Conservation (phyloP, 2,113 vertebrate genomes). For the Varanus salvator region DNA sequence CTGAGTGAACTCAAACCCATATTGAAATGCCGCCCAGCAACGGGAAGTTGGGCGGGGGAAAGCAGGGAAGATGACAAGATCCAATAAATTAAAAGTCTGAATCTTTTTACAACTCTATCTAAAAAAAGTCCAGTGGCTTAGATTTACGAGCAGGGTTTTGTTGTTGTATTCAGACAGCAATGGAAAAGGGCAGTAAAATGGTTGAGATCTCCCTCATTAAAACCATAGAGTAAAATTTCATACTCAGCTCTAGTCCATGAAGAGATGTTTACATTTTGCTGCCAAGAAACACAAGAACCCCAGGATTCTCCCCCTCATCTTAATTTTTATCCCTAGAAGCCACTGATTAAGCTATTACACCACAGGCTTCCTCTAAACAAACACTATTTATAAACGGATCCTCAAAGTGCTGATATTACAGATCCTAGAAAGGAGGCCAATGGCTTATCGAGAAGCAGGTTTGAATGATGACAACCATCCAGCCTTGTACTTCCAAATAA, state of each 20-base stretch:
- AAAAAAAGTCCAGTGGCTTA: constrained; percentile 20
- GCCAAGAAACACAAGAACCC: constrained; percentile 71
- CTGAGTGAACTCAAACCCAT: accelerated
- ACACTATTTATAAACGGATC: constrained; percentile 51
- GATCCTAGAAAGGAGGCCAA: constrained; percentile 53
- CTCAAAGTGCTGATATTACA: constrained; percentile 47
- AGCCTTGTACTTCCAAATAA: not conserved
- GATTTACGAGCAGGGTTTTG: constrained; percentile 51
- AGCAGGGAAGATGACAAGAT: constrained; percentile 25
- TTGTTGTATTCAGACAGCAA: constrained; percentile 46
- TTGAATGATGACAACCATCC: constrained; percentile 27
- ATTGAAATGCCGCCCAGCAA: not conserved
- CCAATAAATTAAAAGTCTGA: not conserved
- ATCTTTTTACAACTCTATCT: constrained; percentile 32
- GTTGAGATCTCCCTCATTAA: constrained; percentile 63
- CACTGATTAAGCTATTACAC: constrained; percentile 62
- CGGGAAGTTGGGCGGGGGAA: constrained; percentile 30
- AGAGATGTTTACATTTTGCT: constrained; percentile 66
- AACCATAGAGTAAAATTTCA: constrained; percentile 66
- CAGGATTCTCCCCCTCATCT: constrained; percentile 60
- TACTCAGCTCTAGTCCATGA: constrained; percentile 56
- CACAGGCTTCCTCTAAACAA: constrained; percentile 66
- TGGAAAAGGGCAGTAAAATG: constrained; percentile 56
- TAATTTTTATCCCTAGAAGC: constrained; percentile 64
- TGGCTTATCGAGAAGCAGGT: constrained; percentile 50